A percentile compares a stretch with the other conserved stretches of the same genome.
phyloP scores from a whole-genome alignment of 2,888 invertebrate species.

The Drosophila mimica region DNA sequence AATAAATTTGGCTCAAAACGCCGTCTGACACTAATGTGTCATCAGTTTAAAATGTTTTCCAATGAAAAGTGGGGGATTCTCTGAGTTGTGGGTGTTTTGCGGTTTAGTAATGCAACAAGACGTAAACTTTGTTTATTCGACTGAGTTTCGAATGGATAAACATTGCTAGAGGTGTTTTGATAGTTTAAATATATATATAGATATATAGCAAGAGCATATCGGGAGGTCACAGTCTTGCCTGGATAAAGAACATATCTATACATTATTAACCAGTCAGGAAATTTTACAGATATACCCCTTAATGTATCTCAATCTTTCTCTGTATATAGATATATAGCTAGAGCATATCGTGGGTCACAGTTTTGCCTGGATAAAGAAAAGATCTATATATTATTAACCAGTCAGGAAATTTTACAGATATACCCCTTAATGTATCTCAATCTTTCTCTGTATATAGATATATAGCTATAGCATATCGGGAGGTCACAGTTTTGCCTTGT shows the following conservation, averaged over 20 bases:
- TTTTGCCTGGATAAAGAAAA: neutral
- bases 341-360: neutral
- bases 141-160: neutral
- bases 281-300: neutral
- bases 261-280: rapidly evolving
- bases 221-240: neutral
- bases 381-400: no score
- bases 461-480: neutral
- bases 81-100: slow-evolving; percentile 24
- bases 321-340: neutral
- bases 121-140: slow-evolving; percentile 5
- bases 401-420: neutral
- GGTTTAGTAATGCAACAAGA: slow-evolving; percentile 4
- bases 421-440: no score
- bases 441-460: no score
- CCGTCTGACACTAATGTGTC: slow-evolving; percentile 76
- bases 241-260: neutral
- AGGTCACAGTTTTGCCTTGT: neutral
- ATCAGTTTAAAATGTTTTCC: slow-evolving; percentile 71
- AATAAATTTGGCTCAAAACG: slow-evolving; percentile 77
- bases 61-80: slow-evolving; percentile 48
- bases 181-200: no score
- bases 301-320: no score
- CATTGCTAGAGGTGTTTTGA: neutral
- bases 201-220: neutral